These are phyloP conservation scores for Dysmachus trigonus DNA, from an alignment of 2,888 invertebrate genomes.

Conservation along the genomic window DNA sequence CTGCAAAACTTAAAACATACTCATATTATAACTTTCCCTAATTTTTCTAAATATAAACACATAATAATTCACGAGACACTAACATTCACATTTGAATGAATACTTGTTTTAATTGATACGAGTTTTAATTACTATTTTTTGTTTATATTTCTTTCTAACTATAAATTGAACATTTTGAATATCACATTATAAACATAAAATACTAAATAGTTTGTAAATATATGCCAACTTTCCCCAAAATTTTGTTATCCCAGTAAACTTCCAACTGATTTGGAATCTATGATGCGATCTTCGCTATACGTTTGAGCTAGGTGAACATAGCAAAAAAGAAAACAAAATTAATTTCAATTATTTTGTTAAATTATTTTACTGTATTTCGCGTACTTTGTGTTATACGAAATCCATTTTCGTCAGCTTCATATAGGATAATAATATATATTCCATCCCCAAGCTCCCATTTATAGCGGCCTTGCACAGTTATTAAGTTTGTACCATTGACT, in stretches of 20 bases:
- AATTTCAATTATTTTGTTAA: background rate
- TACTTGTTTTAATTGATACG: too few species aligned
- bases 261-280: background rate
- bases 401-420: background rate
- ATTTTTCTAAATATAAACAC: too few species aligned
- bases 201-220: background rate
- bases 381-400: background rate
- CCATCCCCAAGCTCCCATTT: background rate
- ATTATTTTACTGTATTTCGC: too few species aligned
- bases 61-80: too few species aligned
- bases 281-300: background rate
- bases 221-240: background rate
- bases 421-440: background rate
- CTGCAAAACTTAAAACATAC: too few species aligned
- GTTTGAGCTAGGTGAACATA: background rate
- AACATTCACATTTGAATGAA: too few species aligned
- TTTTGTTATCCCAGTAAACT: background rate
- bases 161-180: background rate
- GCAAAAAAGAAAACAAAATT: background rate
- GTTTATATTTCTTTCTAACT: too few species aligned
- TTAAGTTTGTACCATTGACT: background rate
- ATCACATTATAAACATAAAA: background rate
- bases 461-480: background rate
- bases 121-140: too few species aligned
- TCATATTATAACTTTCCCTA: too few species aligned